Evolutionary conservation across 2,113 vertebrate species (phyloP), one percentile per base, ranked within the genome.

Genomic region (Machaerirhynchus nigripectus): DNA sequence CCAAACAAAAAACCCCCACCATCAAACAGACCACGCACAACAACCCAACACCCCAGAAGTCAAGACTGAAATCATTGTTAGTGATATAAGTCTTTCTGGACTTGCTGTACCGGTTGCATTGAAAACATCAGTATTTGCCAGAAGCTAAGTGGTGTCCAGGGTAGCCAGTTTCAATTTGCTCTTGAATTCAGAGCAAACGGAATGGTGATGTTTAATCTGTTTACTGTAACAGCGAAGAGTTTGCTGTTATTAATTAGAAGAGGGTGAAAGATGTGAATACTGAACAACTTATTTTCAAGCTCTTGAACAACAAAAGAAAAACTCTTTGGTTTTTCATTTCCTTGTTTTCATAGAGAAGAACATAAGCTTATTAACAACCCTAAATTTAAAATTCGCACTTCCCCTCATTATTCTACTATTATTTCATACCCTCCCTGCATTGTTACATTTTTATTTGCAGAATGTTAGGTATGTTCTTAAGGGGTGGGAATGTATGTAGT

Each of bases 401-500:
- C 75, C 17, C 12, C 4, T 76, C 40, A 35, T 47, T 73, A 61
- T 71, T 23, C 10, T 31, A 17, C 44, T 87, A 44, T 76, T 64
- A 42, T 87, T 91, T 91, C 15, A 22, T 14, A 40, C 22, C 22
- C 18, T 56, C 27, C 9, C n/a, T 19, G 11, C 47, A 42, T 42
- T 87, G n/a, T 90, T 42, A 5, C 18, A 14, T 47, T 90, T 79
- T 83, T 60, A 28, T 91, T 87, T 89, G 6, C 21, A 35, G 28
- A 31, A 15, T 55, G 7, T 46, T 87, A 17, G 6, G 56, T 77
- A 6, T 10, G 1, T 87, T 80, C 17, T 10, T 40, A 11, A 50
- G 16, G 10, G 5, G 3, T 0, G 4, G 42, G 9, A 30, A 47
- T n/a, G 9, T 30, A 11, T 40, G 10, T 33, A 31, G 11, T 35